Evolutionary conservation across 2,888 invertebrate species (phyloP), one percentile per base, ranked within the genome.

Genomic region (Drosophila koepferae): DNA sequence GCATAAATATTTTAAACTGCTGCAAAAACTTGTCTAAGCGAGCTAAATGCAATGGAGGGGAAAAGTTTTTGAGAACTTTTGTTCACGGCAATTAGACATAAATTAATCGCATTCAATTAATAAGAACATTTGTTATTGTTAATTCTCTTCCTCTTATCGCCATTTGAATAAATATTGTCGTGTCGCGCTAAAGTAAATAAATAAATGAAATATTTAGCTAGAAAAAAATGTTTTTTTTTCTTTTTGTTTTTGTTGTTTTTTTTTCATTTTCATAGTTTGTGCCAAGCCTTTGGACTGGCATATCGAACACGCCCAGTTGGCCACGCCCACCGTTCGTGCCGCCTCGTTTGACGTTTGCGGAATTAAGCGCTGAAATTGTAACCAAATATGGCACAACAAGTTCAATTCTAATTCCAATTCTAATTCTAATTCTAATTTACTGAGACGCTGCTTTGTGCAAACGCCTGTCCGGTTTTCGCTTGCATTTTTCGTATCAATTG

Each of bases 311-410:
- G 71, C 71, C 69, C 63, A 55, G 53, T 3, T 38, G 12, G 28
- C 28, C 55, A 41, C 10, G n/a, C 49, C 34, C 9, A 23, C 58
- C 20, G 16, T 16, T 43, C 54, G 10, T 16, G 41, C 43, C 61
- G 62, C 74, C 44, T 59, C 59, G 75, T 65, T 80, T 73, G 77
- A 91, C 89, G 88, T 87, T 91, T 91, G 91, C 91, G 91, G 91
- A 91, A 91, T 91, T 88, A 86, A 90, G 77, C 82, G 73, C 80
- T 86, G 77, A 79, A 86, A 81, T 84, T 89, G 90, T 81, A 90
- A 86, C 84, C 87, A 80, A 90, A 90, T 89, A 88, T 83, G 82
- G 77, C 76, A 80, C 69, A 85, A 82, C 89, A 91, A 89, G 80
- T 87, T 88, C 90, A 88, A 89, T 87, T 89, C 86, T 75, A 86